Conservation (phyloP, 2,797 vertebrate genomes). For the Tolypeutes matacus region DNA sequence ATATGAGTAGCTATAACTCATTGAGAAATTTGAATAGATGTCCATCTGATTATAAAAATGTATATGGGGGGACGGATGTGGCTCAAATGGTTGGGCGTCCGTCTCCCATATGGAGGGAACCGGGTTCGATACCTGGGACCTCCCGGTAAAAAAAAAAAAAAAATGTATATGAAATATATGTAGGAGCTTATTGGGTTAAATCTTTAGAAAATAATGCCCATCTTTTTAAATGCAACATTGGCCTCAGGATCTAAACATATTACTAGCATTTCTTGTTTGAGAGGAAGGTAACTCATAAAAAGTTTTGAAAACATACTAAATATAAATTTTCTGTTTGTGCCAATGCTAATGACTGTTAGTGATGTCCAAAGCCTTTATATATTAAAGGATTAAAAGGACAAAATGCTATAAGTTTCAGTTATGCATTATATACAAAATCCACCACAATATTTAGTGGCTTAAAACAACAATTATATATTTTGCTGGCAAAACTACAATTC, state of each 20-base stretch:
- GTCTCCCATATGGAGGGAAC: too few species aligned
- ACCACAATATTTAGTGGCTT: too few species aligned
- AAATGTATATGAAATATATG: not conserved
- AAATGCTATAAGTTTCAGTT: not conserved
- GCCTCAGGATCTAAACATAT: not conserved
- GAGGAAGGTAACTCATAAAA: not conserved
- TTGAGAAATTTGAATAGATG: not conserved
- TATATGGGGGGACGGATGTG: too few species aligned
- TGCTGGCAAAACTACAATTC: not conserved
- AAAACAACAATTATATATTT: too few species aligned
- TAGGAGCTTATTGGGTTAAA: not conserved
- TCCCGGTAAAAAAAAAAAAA: too few species aligned
- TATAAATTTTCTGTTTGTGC: not conserved
- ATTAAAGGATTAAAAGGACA: not conserved
- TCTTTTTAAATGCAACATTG: slow-evolving; percentile 13
- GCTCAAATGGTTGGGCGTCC: too few species aligned
- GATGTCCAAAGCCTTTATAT: not conserved
- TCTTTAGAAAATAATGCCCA: not conserved
- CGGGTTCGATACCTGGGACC: too few species aligned
- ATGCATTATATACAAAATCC: too few species aligned
- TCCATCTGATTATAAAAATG: not conserved
- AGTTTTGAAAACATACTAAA: not conserved
- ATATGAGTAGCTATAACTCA: not conserved
- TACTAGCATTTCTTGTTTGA: not conserved
- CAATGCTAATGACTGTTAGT: not conserved